phyloP scores from a whole-genome alignment of 2,888 invertebrate genomes.

The Macrosoma leucophasiata region DNA sequence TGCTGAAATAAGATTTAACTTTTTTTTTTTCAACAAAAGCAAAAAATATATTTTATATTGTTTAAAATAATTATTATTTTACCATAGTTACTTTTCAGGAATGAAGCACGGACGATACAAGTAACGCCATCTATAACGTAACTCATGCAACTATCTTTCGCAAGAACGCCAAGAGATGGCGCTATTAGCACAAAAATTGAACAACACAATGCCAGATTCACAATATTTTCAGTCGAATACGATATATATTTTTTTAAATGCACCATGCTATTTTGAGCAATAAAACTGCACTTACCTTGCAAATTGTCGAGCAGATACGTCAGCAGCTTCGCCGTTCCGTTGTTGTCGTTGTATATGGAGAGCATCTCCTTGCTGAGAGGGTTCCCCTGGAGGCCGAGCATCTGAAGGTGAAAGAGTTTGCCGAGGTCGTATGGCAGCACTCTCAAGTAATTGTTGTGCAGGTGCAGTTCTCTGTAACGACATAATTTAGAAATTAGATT shows the following conservation, averaged over 20 bases:
- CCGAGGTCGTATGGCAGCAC: constrained; percentile 97
- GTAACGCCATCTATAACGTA: too few relatives aligned
- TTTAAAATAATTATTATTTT: too few relatives aligned
- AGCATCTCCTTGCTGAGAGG: constrained; percentile 95
- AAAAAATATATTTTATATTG: too few relatives aligned
- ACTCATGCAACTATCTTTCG: too few relatives aligned
- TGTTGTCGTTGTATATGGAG: constrained; percentile 92
- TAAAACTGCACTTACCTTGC: constrained; percentile 79
- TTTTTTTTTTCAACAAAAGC: too few relatives aligned
- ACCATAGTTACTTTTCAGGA: too few relatives aligned
- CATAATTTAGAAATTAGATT: constrained; percentile 3
- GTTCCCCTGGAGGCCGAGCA: constrained; percentile 94
- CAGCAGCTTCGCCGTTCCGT: constrained; percentile 95
- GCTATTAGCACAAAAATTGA: neutral
- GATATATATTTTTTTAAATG: neutral
- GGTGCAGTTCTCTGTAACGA: constrained; percentile 88
- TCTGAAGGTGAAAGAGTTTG: constrained; percentile 96
- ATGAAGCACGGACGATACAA: too few relatives aligned
- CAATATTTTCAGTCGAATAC: neutral
- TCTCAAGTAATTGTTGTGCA: constrained; percentile 95
- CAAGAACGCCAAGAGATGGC: neutral
- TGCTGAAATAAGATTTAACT: too few relatives aligned
- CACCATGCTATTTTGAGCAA: neutral
- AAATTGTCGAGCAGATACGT: constrained; percentile 97
- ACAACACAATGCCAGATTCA: neutral